phyloP scores from a whole-genome alignment of 2,797 vertebrate genomes.

The Pampus argenteus region DNA sequence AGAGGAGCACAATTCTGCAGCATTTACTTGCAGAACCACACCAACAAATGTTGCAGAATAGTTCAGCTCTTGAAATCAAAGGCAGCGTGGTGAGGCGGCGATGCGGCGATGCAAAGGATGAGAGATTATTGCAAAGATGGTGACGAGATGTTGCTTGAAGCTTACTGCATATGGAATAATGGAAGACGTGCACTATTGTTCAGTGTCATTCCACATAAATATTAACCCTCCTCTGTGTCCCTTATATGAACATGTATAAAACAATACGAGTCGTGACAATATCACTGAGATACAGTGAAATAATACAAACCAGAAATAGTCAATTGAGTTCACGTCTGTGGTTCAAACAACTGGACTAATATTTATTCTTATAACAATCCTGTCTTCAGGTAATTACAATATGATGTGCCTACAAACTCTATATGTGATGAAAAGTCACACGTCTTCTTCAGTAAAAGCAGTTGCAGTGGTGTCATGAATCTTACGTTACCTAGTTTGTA shows the following conservation, averaged over 20 bases:
- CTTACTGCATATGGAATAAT: slow-evolving; percentile 64
- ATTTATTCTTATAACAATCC: slow-evolving; percentile 14
- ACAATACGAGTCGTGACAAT: slow-evolving; percentile 33
- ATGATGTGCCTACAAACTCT: slow-evolving; percentile 19
- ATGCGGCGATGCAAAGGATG: slow-evolving; percentile 78
- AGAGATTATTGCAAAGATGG: slow-evolving; percentile 73
- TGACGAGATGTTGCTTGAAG: slow-evolving; percentile 58
- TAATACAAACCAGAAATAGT: slow-evolving; percentile 6
- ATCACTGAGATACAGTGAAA: slow-evolving; percentile 21
- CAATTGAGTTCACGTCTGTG: slow-evolving; percentile 2
- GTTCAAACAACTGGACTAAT: slow-evolving; percentile 9
- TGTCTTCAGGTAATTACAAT: slow-evolving; percentile 14
- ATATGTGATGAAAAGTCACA: slow-evolving; percentile 32
- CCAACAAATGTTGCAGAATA: slow-evolving; percentile 90
- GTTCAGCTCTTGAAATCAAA: slow-evolving; percentile 89
- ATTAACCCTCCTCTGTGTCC: slow-evolving; percentile 32
- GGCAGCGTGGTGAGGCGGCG: slow-evolving; percentile 72
- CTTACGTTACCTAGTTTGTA: slow-evolving; percentile 41
- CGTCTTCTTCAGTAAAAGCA: slow-evolving; percentile 10
- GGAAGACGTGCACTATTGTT: slow-evolving; percentile 50
- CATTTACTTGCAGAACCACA: slow-evolving; percentile 87
- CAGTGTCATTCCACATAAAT: slow-evolving; percentile 56
- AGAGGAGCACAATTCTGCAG: slow-evolving; percentile 89
- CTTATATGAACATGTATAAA: slow-evolving; percentile 39
- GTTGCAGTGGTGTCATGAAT: slow-evolving; percentile 16